Conservation (phyloP, 2,797 vertebrate species). For the Choloepus didactylus region DNA sequence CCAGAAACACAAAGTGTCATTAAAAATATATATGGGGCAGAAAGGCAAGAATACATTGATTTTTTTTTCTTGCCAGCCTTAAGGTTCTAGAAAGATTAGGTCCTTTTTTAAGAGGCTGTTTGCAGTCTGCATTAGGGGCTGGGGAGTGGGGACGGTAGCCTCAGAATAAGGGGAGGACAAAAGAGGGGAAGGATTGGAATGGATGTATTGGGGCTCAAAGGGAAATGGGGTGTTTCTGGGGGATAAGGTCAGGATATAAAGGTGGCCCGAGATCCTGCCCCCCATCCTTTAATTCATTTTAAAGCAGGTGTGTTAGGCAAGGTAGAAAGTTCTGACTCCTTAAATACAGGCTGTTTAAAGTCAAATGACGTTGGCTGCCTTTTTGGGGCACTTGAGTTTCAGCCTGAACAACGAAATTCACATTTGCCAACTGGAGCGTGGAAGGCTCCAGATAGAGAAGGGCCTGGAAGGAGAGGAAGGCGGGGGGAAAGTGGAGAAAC, state of each 20-base stretch:
- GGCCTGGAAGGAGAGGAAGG: neutral
- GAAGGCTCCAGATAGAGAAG: constrained; percentile 61
- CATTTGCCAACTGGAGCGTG: constrained; percentile 80
- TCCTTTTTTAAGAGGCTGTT: constrained; percentile 54
- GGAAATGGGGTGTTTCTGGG: neutral
- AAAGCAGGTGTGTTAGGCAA: neutral
- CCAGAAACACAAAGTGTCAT: constrained; percentile 57
- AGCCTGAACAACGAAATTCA: constrained; percentile 61
- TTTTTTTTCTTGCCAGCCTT: constrained; percentile 51
- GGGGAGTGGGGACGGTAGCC: neutral
- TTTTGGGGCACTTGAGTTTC: constrained; percentile 55
- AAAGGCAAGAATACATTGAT: constrained; percentile 21
- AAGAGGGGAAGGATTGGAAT: neutral
- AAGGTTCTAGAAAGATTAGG: constrained; percentile 64
- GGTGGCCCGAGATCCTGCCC: neutral
- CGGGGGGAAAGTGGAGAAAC: neutral
- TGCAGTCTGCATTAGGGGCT: neutral
- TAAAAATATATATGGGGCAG: neutral
- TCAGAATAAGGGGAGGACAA: neutral
- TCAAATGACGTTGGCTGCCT: constrained; percentile 62
- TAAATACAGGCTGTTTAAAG: constrained; percentile 54
- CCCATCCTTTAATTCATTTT: neutral
- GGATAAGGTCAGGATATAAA: neutral
- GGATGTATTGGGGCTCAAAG: neutral
- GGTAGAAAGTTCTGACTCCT: constrained; percentile 33